Evolutionary conservation across 2,797 vertebrate genomes (phyloP), one percentile per base, ranked within the genome.

Genomic region (Florisuga fusca): DNA sequence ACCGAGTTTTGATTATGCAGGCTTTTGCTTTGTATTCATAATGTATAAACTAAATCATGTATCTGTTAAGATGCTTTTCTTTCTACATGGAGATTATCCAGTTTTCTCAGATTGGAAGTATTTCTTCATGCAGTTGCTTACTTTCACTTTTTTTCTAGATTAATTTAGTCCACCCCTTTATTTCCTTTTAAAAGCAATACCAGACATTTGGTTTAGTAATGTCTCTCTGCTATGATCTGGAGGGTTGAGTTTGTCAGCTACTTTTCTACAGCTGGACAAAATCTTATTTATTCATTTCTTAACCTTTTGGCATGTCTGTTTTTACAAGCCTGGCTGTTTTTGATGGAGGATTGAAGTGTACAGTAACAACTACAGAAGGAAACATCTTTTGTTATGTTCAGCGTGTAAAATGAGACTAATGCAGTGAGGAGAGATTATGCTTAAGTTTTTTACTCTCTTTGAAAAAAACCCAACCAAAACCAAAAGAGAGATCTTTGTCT

Each of bases 271-370:
- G 50, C 74, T 95, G 75, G 63, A 89, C 31, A 64, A 90, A 71
- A 89, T 88, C 58, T 92, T 92, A 22, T 95, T 94, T 95, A 86
- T 93, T 96, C 67, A 80, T 94, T 97, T 85, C 89, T 94, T 96
- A 93, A 90, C 93, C 85, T 92, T 89, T 72, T 95, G 97, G 93
- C 94, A 89, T 61, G 48, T 92, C 73, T 97, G 94, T 97, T 97
- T 96, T 92, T 71, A 82, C 93, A 97, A 96, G 94, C 76, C 45
- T 0, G 5, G 5, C 72, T 92, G 77, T 86, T 81, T 51, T 77
- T 62, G 74, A 27, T 68, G 86, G 74, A 48, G 54, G 59, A 84
- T 21, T 51, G 87, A 94, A 84, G 71, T 94, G 88, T 23, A 90
- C 43, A 76, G 77, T 89, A 94, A 94, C 91, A 86, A n/a, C 45